Conservation (phyloP, 2,797 vertebrate genomes). For the Triplophysa bombifrons region DNA sequence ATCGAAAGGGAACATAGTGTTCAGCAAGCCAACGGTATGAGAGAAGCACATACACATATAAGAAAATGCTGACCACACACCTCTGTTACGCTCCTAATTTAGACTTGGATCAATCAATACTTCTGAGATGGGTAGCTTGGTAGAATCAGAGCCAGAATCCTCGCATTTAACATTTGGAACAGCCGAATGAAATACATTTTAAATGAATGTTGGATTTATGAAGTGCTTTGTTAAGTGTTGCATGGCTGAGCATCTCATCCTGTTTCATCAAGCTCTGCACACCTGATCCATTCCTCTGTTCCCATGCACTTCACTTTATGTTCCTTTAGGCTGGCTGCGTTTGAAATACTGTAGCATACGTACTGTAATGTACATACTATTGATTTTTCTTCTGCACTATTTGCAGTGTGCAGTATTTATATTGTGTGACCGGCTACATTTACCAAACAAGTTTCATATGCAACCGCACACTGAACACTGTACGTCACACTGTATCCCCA, state of each 20-base stretch:
- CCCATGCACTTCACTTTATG: neutral
- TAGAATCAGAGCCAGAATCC: slow-evolving; percentile 12
- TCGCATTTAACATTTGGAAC: slow-evolving; percentile 23
- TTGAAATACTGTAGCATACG: neutral
- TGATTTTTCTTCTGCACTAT: neutral
- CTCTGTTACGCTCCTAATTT: slow-evolving; percentile 34
- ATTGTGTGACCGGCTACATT: no score
- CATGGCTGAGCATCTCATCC: neutral
- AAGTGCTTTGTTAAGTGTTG: slow-evolving; percentile 15
- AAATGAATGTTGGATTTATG: slow-evolving; percentile 17
- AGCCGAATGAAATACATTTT: slow-evolving; percentile 4
- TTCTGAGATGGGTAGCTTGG: slow-evolving; percentile 29
- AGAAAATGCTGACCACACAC: slow-evolving; percentile 49
- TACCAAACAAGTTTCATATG: no score
- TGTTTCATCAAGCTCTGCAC: slow-evolving; percentile 6
- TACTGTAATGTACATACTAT: neutral
- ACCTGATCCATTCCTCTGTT: slow-evolving; percentile 19
- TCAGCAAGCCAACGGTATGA: neutral
- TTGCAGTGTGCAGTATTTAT: no score
- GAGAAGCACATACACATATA: slow-evolving; percentile 27
- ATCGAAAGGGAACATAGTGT: slow-evolving; percentile 3
- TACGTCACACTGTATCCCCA: no score
- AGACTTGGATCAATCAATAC: slow-evolving; percentile 48
- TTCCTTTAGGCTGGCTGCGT: neutral
- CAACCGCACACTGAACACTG: no score